Base-by-base conservation (phyloP, 2,888 invertebrate species). In the Xanthorhoe spadicearia region DNA sequence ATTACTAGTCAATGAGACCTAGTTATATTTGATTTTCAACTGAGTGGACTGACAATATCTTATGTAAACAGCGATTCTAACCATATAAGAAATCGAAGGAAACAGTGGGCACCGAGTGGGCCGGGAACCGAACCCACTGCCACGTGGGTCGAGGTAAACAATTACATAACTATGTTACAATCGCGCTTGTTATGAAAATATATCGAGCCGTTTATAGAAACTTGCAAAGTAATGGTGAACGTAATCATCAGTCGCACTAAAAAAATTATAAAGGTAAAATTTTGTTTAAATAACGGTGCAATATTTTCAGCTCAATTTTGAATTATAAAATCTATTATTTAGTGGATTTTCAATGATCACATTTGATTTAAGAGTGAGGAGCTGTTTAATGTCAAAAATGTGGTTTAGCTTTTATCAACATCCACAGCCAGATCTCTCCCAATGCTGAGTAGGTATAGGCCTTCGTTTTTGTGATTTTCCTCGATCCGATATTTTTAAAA, bases 101-200 rank as follows among this genome's bases (percentile, higher is more conserved):
- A 83, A 77, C 78, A 61, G 86, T 87, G 84, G 87, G 87, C 77
- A 71, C 60, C 54, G 77, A 80, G 84, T 84, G 84, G 86, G 87
- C 63, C 72, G 79, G 68, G 75, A 77, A 69, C 73, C 66, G 80
- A 83, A 79, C 83, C 84, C 81, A 84, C 85, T 79, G 79, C 81
- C 81, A 71, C 74, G 83, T 81, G 75, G 83, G 82, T 77, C 73
- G 81, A 75, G 82, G 84, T 82, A 80, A 83, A 83, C 79, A 79
- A 78, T 87, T 86, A 83, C 83, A 85, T 86, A 86, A 87, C 65
- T 61, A 70, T 55, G 63, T 81, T 80, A 79, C 80, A 78, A 72
- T 66, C 64, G 66, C 57, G 70, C 74, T 55, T 64, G 69, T 75
- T 73, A 67, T 63, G 63, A 67, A 59, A 60, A 67, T 51, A 46